These are phyloP conservation scores for Chymomyza amoena DNA, from an alignment of 2,888 invertebrate genomes.

Conservation along the genomic window DNA sequence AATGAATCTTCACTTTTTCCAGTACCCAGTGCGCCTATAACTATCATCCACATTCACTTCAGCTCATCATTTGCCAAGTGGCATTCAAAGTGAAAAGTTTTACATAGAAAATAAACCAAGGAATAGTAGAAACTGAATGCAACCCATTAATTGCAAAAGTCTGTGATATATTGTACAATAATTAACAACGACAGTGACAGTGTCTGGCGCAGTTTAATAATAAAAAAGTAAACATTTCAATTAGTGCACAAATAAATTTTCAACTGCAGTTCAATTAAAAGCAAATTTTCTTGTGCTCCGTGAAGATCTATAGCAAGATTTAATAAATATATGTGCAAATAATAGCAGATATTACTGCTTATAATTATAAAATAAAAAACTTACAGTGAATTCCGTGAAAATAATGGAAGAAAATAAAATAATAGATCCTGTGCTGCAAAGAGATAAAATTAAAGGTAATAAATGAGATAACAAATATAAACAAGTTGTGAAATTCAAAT, in stretches of 20 bases:
- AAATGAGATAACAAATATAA: neutral
- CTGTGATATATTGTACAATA: constrained; percentile 33
- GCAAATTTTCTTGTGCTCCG: neutral
- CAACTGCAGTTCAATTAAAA: constrained; percentile 24
- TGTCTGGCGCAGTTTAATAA: constrained; percentile 21
- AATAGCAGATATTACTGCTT: neutral
- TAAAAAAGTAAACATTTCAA: constrained; percentile 14
- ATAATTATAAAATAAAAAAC: neutral
- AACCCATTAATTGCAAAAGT: constrained; percentile 10
- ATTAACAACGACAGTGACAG: constrained; percentile 14
- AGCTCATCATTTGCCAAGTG: constrained; percentile 20
- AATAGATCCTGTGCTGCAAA: constrained; percentile 10
- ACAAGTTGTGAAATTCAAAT: neutral
- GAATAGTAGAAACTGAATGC: neutral
- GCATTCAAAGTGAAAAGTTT: neutral
- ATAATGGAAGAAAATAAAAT: neutral
- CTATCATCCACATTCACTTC: neutral
- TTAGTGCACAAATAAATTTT: constrained; percentile 31
- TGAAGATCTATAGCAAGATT: neutral
- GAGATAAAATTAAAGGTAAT: constrained; percentile 26
- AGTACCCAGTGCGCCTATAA: neutral
- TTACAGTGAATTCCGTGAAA: neutral
- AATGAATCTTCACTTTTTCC: constrained; percentile 30
- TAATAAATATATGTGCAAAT: neutral
- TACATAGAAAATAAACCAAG: neutral